Percentiles rank a stretch among this genome's conserved stretches.
Evolutionary conservation across 2,888 invertebrate genomes (phyloP).

Genomic region (Hedychridium roseum): DNA sequence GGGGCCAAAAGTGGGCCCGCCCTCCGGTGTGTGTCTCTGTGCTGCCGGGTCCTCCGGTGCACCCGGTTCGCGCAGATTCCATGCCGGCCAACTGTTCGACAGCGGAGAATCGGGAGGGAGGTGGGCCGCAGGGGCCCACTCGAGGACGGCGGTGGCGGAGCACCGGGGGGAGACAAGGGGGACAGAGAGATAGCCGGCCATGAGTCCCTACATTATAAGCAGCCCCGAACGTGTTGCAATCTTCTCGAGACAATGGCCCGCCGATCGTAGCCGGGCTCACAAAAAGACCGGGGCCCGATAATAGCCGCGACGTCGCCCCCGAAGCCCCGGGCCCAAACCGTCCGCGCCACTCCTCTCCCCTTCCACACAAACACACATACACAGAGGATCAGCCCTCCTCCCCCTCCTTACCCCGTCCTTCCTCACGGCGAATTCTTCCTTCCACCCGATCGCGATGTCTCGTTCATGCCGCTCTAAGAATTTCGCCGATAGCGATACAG

Average conservation of each 20-base stretch:
- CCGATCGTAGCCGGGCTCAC: slow-evolving; percentile 50
- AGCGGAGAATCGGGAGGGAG: slow-evolving; percentile 17
- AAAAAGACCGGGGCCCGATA: slow-evolving; percentile 58
- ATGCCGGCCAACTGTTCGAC: slow-evolving; percentile 12
- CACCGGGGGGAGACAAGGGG: slow-evolving; percentile 33
- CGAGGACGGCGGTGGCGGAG: no score
- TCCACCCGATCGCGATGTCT: slow-evolving; percentile 7
- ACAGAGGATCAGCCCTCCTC: neutral
- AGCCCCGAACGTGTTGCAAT: slow-evolving; percentile 63
- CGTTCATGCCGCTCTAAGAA: slow-evolving; percentile 8
- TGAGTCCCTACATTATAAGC: slow-evolving; percentile 59
- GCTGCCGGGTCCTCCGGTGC: slow-evolving; percentile 19
- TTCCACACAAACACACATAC: neutral
- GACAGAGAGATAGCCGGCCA: slow-evolving; percentile 30
- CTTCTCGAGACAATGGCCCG: slow-evolving; percentile 62
- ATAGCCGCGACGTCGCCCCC: slow-evolving; percentile 54
- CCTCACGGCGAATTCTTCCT: slow-evolving; percentile 7
- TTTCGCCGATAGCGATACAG: slow-evolving; percentile 4
- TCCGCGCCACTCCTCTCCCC: slow-evolving; percentile 1
- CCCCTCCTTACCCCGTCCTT: neutral
- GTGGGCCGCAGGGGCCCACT: no score
- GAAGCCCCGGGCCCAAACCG: slow-evolving; percentile 33
- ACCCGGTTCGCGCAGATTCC: slow-evolving; percentile 30
- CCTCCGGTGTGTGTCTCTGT: slow-evolving; percentile 38
- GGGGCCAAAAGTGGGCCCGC: slow-evolving; percentile 27